Base-by-base conservation (phyloP, 2,888 invertebrate species). In the Bugulina stolonifera region DNA sequence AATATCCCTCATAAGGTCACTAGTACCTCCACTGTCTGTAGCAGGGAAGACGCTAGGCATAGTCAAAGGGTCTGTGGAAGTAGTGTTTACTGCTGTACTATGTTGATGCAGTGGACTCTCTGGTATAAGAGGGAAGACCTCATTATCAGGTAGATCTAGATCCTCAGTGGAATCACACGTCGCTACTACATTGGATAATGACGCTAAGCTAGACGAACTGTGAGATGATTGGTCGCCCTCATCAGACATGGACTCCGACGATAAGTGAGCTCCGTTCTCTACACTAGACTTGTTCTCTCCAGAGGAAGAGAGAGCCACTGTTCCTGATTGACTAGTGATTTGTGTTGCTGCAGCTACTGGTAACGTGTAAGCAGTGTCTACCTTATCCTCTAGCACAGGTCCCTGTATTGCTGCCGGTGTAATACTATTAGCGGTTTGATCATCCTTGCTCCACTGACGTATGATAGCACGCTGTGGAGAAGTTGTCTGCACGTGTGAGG, bases 181-280 rank as follows among this genome's bases (percentile, higher is more conserved):
- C 32, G 64, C 64, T 14, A 64, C 64, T 27, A 64, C 64, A 64
- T 64, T 64, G 5, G 64, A 64, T 5, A 64, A 32, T 25, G 64
- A 64, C 3, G 64, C 64, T 27, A 64, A 27, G 32, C 64, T 64
- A 34, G 64, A 64, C 18, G 43, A 43, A n/a, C 64, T 64, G 64
- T 32, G 32, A 32, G 64, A 64, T 14, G 64, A 64, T 5, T 5
- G 64, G 25, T 32, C 32, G 43, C 18, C 18, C 22, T 3, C 32
- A 64, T 64, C 64, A 18, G 64, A 64, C 64, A 64, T 3, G 34
- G 64, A 64, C 29, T 27, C 27, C 32, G 64, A 32, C 10, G 64
- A 64, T 3, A 64, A 18, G 18, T 18, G 43, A 43, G 10, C 18
- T 64, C 32, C 18, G 27, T 14, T 10, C 5, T 25, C 27, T 34